Base-by-base conservation (phyloP, 2,113 vertebrate species). In the Psammodynastes pulverulentus region DNA sequence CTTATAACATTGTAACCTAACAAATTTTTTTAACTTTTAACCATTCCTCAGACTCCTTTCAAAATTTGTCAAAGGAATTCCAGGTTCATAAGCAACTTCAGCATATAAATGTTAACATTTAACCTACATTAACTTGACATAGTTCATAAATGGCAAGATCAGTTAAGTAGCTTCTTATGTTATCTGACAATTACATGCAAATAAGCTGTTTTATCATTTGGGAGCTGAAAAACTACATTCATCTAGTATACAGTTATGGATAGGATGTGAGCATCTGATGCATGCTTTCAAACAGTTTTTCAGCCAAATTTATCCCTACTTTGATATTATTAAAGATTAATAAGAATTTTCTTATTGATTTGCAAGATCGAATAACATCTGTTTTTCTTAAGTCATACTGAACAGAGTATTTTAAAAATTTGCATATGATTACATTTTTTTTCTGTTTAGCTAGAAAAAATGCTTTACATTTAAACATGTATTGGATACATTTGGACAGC, bases 401-500 rank as follows among this genome's bases (percentile, higher is more conserved):
- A 34, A 46, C 17, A 51, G 9, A 90, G 34, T 46, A 15, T 62
- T 62, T 3, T 3, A 45, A 84, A 87, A 53, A 43, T n/a, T 26
- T 4, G 3, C 15, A 17, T 39, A 0, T 29, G 8, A 2, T 23
- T 56, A 72, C 21, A 39, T 8, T 79, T 7, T 34, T 72, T 72
- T 17, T 72, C 2, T 39, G 17, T 45, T 39, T 29, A 88, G 39
- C 46, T 53, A 46, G 23, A 92, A 88, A 79, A 89, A 89, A 92
- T 89, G 34, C 62, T 79, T 89, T 45, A 13, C 29, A 49, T 84
- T 67, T 87, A 45, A 52, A 72, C 23, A 87, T 52, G 62, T 88
- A 84, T 88, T 54, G 84, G 62, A 92, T 92, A 89, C 39, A 84
- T 39, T 89, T 89, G 21, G 52, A 92, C 52, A 92, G 52, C 67